Evolutionary conservation across 2,797 vertebrate species (phyloP), one percentile per base, ranked within the genome.

Genomic region (Scarus forsteni): DNA sequence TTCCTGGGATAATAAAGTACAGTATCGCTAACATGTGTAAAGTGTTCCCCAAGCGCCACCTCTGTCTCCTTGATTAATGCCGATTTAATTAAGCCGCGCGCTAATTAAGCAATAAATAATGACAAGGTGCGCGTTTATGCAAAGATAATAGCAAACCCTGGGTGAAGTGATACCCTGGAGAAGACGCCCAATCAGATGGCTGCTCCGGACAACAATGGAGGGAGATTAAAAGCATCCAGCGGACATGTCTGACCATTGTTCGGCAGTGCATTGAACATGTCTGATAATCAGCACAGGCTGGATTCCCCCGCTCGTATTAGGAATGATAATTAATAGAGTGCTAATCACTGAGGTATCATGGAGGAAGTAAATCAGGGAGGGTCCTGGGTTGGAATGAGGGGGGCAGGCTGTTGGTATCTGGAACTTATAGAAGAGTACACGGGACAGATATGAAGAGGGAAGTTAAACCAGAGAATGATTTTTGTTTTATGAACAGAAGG

Each of bases 21-120:
- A 91, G 86, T 91, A 92, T 93, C 86, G 52, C 92, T 92, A 92
- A 93, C 91, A 92, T 85, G 92, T 93, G 90, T 91, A 93, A 93
- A 93, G 82, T 77, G 84, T 74, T 93, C 90, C 93, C 91, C 74
- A 60, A 89, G 88, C 81, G 49, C 81, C 86, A 89, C 87, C 91
- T 89, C 92, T 91, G 92, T 93, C 92, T 91, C 66, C 79, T 88
- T 94, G 93, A 95, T 95, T 94, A 94, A 95, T 95, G 91, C 83
- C 79, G 89, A 92, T 92, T 93, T 93, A 94, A 95, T 94, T 94
- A 94, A 89, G 85, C 89, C 0, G 66, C 19, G 80, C 59, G 79
- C 92, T 94, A 94, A 95, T 95, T 93, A 94, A 92, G 90, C 90
- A 85, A 88, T 94, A 94, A 94, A 93, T 94, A 94, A 94, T 94